Conservation (phyloP, 2,888 invertebrate species). For the Cerceris rybyensis region DNA sequence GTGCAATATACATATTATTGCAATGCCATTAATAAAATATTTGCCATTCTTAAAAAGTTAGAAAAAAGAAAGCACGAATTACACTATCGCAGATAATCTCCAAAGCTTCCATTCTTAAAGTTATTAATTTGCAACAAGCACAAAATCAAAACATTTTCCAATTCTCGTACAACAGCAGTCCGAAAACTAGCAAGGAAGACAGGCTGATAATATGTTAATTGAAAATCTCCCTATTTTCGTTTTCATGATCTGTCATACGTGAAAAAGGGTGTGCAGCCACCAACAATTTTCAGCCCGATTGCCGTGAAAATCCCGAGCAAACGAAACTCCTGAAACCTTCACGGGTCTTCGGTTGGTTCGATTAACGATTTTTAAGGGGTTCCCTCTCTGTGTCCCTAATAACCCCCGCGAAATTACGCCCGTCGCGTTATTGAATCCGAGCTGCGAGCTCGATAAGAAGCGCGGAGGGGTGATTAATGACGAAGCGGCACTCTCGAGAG, state of each 20-base stretch:
- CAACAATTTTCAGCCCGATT: slow-evolving; percentile 47
- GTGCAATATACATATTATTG: no score
- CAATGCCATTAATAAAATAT: no score
- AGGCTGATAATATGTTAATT: not conserved
- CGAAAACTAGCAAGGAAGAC: not conserved
- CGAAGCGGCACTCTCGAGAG: slow-evolving; percentile 40
- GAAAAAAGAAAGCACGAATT: no score
- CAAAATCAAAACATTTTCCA: no score
- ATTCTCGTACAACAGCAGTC: not conserved
- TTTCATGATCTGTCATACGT: slow-evolving; percentile 18
- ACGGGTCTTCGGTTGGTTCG: slow-evolving; percentile 45
- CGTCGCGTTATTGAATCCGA: slow-evolving; percentile 66
- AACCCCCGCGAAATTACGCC: slow-evolving; percentile 66
- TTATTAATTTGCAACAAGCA: no score
- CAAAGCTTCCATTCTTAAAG: no score
- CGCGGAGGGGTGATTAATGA: slow-evolving; percentile 63
- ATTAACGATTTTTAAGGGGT: slow-evolving; percentile 63
- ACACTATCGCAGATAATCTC: no score
- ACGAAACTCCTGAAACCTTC: slow-evolving; percentile 31
- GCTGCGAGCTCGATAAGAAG: slow-evolving; percentile 64
- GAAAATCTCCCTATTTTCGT: slow-evolving; percentile 14
- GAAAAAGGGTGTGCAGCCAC: slow-evolving; percentile 32
- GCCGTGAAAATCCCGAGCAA: slow-evolving; percentile 24
- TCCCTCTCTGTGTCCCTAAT: slow-evolving; percentile 51
- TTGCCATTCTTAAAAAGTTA: no score